Evolutionary conservation across 1,140 invertebrate genomes (phyloP).

Genomic region (Vanessa atalanta): DNA sequence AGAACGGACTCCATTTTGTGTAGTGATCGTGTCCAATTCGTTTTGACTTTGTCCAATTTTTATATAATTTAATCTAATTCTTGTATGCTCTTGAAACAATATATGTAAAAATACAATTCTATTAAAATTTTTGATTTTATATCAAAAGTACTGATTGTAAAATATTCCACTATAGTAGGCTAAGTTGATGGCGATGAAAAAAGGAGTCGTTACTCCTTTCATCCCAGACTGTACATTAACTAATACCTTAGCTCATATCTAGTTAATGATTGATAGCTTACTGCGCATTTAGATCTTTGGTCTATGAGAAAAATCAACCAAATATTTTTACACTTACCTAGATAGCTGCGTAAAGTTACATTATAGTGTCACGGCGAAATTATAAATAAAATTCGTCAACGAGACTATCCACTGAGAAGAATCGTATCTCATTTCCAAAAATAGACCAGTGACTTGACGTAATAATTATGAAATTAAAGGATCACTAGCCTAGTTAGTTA

Average conservation of each 20-base stretch:
- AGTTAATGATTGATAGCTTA: conserved; percentile 11
- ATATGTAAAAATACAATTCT: background rate
- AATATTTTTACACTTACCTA: conserved; percentile 35
- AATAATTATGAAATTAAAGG: background rate
- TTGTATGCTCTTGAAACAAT: background rate
- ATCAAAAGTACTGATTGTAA: conserved; percentile 18
- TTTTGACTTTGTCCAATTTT: background rate
- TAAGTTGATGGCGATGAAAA: background rate
- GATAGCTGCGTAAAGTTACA: conserved; percentile 27
- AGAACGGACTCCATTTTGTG: conserved; percentile 36
- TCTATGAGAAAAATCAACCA: conserved; percentile 11
- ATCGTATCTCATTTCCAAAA: background rate
- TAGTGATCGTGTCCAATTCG: conserved; percentile 14
- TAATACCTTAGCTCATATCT: conserved; percentile 1
- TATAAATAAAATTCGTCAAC: conserved; percentile 28
- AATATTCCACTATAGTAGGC: background rate
- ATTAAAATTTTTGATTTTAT: conserved; percentile 3
- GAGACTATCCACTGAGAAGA: conserved; percentile 34
- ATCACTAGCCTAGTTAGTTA: conserved; percentile 1
- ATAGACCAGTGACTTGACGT: background rate
- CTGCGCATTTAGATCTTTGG: conserved; percentile 7
- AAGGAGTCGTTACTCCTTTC: background rate
- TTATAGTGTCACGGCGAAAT: conserved; percentile 14
- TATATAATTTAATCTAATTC: background rate
- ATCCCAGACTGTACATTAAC: conserved; percentile 13